phyloP scores from a whole-genome alignment of 2,113 vertebrate species.

The Laterallus jamaicensis region DNA sequence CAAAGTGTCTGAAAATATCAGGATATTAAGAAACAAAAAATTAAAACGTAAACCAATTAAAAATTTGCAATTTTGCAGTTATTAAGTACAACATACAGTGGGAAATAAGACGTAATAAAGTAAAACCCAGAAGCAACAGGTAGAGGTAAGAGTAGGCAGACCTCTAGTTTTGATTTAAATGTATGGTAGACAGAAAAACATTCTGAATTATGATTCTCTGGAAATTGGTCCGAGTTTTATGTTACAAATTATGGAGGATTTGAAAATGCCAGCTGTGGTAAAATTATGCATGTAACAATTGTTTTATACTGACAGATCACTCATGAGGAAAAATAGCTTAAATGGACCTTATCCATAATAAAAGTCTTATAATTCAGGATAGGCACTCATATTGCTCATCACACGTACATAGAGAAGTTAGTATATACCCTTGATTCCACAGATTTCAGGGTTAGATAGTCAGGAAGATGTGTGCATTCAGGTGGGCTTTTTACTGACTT shows the following conservation, averaged over 20 bases:
- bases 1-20: background rate
- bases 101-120: background rate
- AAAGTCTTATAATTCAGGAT: background rate
- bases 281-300: background rate
- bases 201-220: background rate
- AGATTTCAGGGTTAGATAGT: background rate
- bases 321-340: conserved; percentile 38
- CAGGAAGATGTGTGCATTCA: background rate
- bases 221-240: background rate
- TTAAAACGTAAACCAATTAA: background rate
- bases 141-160: background rate
- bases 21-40: background rate
- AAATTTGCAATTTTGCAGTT: background rate
- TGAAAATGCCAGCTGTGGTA: conserved; percentile 5
- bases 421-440: background rate
- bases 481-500: background rate
- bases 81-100: background rate
- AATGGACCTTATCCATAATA: conserved; percentile 4
- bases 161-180: conserved; percentile 17
- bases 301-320: conserved; percentile 4
- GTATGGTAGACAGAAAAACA: background rate
- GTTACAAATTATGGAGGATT: background rate
- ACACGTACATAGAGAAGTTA: background rate
- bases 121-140: background rate
- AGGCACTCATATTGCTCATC: background rate